Conservation (phyloP, 2,113 vertebrate genomes). For the Acanthisitta chloris region DNA sequence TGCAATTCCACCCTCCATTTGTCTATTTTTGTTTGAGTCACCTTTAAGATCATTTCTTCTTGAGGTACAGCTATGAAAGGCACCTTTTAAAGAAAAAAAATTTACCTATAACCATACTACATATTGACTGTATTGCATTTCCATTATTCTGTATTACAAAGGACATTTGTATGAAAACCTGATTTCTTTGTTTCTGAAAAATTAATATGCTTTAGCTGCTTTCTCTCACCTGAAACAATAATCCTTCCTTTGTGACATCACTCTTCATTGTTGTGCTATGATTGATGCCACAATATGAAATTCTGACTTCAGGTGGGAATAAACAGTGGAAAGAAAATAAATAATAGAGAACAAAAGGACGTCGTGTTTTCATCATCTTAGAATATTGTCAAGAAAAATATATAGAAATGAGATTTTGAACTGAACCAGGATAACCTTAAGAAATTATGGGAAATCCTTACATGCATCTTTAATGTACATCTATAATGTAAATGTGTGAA, state of each 20-base stretch:
- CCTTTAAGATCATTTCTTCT: not conserved
- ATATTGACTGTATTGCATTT: not conserved
- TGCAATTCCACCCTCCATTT: not conserved
- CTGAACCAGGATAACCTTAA: not conserved
- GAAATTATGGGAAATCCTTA: not conserved
- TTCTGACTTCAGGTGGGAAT: constrained; percentile 16
- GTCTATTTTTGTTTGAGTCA: not conserved
- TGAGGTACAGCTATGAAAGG: not conserved
- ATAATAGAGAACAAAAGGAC: not conserved
- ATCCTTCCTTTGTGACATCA: constrained; percentile 1
- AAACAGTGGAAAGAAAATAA: not conserved
- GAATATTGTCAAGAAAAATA: not conserved
- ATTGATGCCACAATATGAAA: not conserved
- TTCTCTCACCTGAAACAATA: constrained; percentile 3
- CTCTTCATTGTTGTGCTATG: not conserved
- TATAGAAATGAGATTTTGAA: not conserved
- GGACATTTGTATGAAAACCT: not conserved
- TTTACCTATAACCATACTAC: not conserved
- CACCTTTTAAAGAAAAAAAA: not conserved
- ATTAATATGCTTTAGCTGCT: not conserved
- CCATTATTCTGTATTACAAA: not conserved
- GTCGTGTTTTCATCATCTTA: not conserved
- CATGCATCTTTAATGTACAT: not conserved
- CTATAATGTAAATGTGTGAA: not conserved
- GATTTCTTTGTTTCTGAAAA: constrained; percentile 22